Conservation (phyloP, 2,113 vertebrate genomes). For the Ptychochromis oligacanthus region DNA sequence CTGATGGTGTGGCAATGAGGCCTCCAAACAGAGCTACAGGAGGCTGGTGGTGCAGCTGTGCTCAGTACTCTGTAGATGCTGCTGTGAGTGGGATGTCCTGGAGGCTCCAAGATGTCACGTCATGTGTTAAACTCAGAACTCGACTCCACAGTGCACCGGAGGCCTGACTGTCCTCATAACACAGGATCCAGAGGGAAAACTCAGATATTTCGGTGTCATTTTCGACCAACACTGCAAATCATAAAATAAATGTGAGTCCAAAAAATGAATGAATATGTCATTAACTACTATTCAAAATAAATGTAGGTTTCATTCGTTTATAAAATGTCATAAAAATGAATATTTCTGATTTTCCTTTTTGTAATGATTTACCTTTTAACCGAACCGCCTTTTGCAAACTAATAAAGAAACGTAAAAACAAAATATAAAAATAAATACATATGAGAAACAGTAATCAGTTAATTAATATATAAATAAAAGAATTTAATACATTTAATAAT, state of each 20-base stretch:
- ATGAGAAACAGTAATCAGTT: too few relatives aligned
- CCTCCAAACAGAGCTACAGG: not conserved
- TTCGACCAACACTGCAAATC: not conserved
- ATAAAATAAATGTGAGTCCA: not conserved
- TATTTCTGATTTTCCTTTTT: too few relatives aligned
- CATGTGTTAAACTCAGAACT: not conserved
- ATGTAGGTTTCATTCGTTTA: not conserved
- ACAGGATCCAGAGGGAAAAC: not conserved
- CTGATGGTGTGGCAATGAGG: not conserved
- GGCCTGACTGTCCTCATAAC: not conserved
- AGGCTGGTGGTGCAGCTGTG: not conserved
- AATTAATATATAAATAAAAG: too few relatives aligned
- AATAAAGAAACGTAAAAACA: too few relatives aligned
- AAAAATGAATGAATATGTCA: too few relatives aligned
- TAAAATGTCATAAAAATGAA: too few relatives aligned
- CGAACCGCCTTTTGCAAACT: too few relatives aligned
- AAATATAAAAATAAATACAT: too few relatives aligned
- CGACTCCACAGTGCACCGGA: not conserved
- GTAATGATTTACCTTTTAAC: too few relatives aligned
- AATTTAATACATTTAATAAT: too few relatives aligned
- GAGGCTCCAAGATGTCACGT: not conserved
- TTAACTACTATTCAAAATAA: not conserved
- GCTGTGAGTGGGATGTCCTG: not conserved
- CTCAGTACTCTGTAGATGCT: not conserved
- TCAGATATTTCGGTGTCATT: not conserved